Base-by-base conservation (phyloP, 2,113 vertebrate species). In the Heloderma charlesbogerti region DNA sequence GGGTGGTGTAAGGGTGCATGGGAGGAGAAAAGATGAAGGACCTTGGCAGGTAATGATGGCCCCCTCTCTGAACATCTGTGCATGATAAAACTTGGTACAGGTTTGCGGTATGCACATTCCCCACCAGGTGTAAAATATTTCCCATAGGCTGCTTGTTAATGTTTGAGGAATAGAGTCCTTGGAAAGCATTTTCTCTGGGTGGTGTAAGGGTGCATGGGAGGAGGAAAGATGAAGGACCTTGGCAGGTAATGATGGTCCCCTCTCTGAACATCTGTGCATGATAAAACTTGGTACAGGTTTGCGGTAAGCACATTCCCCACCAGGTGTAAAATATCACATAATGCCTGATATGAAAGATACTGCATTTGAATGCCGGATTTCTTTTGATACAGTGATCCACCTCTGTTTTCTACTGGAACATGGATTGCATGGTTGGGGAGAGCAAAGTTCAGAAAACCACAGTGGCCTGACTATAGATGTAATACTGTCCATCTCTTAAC, bases 101-200 rank as follows among this genome's bases (percentile, higher is more conserved):
- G 10, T 72, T 82, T 16, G 40, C 45, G 6, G 6, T 57, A 18
- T n/a, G 34, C 25, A 48, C 67, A 72, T 72, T 72, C 45, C 45
- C 31, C n/a, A n/a, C n/a, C n/a, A n/a, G n/a, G n/a, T n/a, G n/a
- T n/a, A n/a, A n/a, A n/a, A n/a, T n/a, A n/a, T 95, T 95, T 96
- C 93, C 93, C 94, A 89, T 72, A 84, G 3, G 69, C 75, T 85
- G 69, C 57, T 81, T 89, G 45, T 54, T 80, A 27, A 84, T 43
- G 48, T 79, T 29, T 51, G 77, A 86, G 63, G 74, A 79, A 54
- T 67, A 67, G 29, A 66, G 31, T 72, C 60, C 83, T 77, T 78
- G 31, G 34, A 85, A 69, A 84, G 31, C 48, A 43, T 51, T 90
- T 86, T 75, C 45, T 86, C 6, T 86, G 45, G n/a, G 63, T 84